Percentiles rank a stretch among this genome's conserved stretches.
Conservation (phyloP, 2,797 vertebrate species). For the Pipistrellus pygmaeus region DNA sequence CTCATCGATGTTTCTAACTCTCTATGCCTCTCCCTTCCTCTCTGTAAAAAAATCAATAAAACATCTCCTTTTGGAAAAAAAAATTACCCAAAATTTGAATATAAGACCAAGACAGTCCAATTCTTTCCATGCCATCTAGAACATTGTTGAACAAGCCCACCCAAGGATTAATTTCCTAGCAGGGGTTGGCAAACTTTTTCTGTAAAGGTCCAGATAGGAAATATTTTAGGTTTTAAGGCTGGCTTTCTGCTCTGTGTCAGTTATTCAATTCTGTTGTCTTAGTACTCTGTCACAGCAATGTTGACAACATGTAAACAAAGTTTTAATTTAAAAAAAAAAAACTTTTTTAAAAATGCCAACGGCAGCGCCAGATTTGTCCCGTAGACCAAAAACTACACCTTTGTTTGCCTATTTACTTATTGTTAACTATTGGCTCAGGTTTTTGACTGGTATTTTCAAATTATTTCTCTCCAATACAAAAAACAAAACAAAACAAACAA, state of each 20-base stretch:
- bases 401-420: no score
- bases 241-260: background rate
- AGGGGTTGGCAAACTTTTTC: background rate
- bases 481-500: no score
- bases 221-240: background rate
- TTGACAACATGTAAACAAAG: no score
- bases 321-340: no score
- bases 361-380: no score
- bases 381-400: no score
- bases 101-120: background rate
- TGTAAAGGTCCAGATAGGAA: background rate
- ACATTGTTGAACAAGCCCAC: background rate
- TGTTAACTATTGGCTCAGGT: no score
- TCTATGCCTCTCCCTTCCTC: no score
- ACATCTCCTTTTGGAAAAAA: slow-evolving; percentile 46
- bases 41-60: background rate
- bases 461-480: no score
- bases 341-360: no score
- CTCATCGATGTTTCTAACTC: no score
- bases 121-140: background rate
- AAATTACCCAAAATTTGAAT: slow-evolving; percentile 49
- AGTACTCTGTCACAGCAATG: background rate
- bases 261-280: background rate
- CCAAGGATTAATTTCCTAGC: background rate
- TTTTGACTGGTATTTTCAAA: no score